Base-by-base conservation (phyloP, 92 coral and sea anemone genomes). In the Siderastrea siderea region DNA sequence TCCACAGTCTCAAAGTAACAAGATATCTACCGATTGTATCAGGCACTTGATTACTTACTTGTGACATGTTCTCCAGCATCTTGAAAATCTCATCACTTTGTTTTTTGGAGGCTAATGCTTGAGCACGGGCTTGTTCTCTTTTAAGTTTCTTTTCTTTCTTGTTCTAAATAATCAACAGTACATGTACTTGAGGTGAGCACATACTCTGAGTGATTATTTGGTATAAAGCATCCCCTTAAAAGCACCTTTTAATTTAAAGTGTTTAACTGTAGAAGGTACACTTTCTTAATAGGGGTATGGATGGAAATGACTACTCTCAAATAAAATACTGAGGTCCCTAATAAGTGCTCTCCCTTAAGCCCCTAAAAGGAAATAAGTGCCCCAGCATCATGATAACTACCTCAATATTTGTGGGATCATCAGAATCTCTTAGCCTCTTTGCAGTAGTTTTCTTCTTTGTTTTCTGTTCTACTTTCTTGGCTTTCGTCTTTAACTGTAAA, bases 71-170 rank as follows among this genome's bases (percentile, higher is more conserved):
- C 74, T 69, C 72, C 6, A 69, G 74, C 6, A 51, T 46, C 74
- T 69, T 69, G 14, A 69, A 9, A 69, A 69, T 69, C 43, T 45
- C 74, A 46, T 7, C 12, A 14, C 74, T 69, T 46, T 47, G 74
- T 69, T 46, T 69, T 14, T 14, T 69, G 43, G 74, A 69, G 74
- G 74, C 74, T 52, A 69, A 7, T 69, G 74, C 74, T 69, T 69
- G 74, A 69, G 74, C 74, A 45, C 53, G 43, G 52, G 74, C 74
- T 69, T 69, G 74, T 11, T 69, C 74, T 47, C 74, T 45, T 69
- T 69, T 69, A 11, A 45, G 16, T 69, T 69, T 69, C 53, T 69
- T 69, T 69, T 69, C 74, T 19, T 69, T 69, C 74, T 69, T 69
- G 74, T 69, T 69, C 74, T 69, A 46, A 46, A 47, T 69, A 47